Base-by-base conservation (phyloP, 2,888 invertebrate species). In the Aporophyla nigra region DNA sequence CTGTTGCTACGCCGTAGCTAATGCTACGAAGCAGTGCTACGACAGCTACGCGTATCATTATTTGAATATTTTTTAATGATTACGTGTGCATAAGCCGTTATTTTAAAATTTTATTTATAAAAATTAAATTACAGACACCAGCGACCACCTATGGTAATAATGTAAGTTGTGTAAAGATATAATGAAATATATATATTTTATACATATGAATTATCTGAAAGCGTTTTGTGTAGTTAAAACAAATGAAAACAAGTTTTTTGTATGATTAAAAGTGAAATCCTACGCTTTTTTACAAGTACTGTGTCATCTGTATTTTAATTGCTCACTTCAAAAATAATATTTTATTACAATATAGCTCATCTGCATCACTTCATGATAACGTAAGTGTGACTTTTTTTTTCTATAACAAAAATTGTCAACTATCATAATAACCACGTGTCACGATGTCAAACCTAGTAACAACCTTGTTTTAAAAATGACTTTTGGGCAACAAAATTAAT, bases 1-100 rank as follows among this genome's bases (percentile, higher is more conserved):
- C 9, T 40, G 21, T 12, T 2, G 56, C 58, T 76, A 70, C 70
- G 79, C 6, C 82, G 79, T 69, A 75, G 76, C 46, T 21, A 27
- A 3, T 56, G 53, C 76, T 76, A 78, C 78, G 62, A 21, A 21
- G 1, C 27, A 14, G 14, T 53, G 12, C 76, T 76, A 77, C 76
- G 68, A 33, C 1, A 24, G 7, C 54, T 66, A 56, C 54, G 51
- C 12, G 14, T 14, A 0, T 2, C 12, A 33, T 24, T 24, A 16
- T 49, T 21, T 0, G 1, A 7, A 5, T 58, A 12, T 49, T 40
- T 56, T 40, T 9, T 21, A 21, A 54, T 71, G 0, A 12, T 16
- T n/a, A 7, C 3, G 2, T 27, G 27, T 33, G 3, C 6, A 12
- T 21, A 49, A 7, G 21, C 0, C 33, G 19, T 66, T 9, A 14